Conservation (phyloP, 2,113 vertebrate species). For the Egretta garzetta region DNA sequence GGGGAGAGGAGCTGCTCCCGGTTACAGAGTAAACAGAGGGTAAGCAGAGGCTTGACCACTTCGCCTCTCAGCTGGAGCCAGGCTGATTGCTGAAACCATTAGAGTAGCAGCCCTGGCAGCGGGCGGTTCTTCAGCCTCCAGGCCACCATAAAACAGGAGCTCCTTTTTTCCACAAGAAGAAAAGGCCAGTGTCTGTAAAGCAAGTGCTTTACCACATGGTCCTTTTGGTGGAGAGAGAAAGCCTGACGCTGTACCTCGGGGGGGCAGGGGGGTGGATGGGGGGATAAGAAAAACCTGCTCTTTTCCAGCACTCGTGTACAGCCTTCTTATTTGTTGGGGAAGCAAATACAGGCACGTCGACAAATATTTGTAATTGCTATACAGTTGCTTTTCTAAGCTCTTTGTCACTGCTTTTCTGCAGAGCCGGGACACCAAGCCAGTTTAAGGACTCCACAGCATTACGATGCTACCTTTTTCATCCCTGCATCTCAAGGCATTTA, state of each 20-base stretch:
- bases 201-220: slow-evolving; percentile 77
- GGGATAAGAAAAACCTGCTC: neutral
- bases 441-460: neutral
- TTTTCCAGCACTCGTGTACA: neutral
- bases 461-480: neutral
- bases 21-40: neutral
- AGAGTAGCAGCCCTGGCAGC: slow-evolving; percentile 59
- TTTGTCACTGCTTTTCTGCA: neutral
- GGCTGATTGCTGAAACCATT: slow-evolving; percentile 55
- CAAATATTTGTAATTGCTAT: neutral
- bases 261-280: neutral
- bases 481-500: neutral
- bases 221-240: slow-evolving; percentile 62
- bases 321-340: neutral
- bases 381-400: neutral
- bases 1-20: neutral
- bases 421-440: no score
- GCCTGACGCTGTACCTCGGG: neutral
- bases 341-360: neutral
- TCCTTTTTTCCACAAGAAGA: slow-evolving; percentile 79
- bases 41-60: neutral
- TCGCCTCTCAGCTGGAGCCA: neutral
- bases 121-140: slow-evolving; percentile 45
- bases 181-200: slow-evolving; percentile 75
- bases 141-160: slow-evolving; percentile 77